Evolutionary conservation across 2,797 vertebrate species (phyloP).

Genomic region (Myotis myotis): DNA sequence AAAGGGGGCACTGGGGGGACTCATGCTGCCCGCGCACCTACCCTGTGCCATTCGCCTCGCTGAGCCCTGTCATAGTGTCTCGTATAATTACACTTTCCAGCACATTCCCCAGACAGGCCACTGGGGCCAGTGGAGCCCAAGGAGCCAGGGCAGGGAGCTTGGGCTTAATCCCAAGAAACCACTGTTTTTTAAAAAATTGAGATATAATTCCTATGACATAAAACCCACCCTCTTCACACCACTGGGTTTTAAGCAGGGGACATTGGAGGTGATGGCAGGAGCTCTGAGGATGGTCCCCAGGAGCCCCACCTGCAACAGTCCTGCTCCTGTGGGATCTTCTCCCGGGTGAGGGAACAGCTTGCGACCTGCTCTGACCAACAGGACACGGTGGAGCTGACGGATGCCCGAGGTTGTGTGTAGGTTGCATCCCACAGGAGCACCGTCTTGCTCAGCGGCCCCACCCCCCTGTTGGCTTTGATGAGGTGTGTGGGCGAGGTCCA

Average conservation of each 20-base stretch:
- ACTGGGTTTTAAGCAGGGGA: not conserved
- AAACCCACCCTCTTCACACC: not conserved
- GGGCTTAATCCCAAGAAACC: not conserved
- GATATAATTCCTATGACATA: not conserved
- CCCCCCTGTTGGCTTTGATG: not conserved
- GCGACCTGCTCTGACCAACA: not conserved
- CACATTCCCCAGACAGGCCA: not conserved
- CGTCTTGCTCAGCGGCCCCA: not conserved
- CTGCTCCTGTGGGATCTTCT: not conserved
- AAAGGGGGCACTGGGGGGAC: not conserved
- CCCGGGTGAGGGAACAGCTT: too few relatives aligned
- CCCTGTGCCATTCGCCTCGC: not conserved
- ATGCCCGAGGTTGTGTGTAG: not conserved
- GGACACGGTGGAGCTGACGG: not conserved
- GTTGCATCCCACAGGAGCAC: not conserved
- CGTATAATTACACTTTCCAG: not conserved
- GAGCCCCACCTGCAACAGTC: not conserved
- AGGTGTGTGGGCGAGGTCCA: not conserved
- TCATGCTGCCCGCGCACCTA: too few relatives aligned
- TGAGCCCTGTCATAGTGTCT: not conserved
- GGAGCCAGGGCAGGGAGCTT: not conserved
- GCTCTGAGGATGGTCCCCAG: not conserved
- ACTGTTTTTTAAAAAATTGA: not conserved
- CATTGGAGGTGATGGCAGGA: not conserved
- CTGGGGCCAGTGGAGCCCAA: not conserved